These are phyloP conservation scores for Tyto alba DNA, from an alignment of 2,113 vertebrate genomes.

Conservation along the genomic window DNA sequence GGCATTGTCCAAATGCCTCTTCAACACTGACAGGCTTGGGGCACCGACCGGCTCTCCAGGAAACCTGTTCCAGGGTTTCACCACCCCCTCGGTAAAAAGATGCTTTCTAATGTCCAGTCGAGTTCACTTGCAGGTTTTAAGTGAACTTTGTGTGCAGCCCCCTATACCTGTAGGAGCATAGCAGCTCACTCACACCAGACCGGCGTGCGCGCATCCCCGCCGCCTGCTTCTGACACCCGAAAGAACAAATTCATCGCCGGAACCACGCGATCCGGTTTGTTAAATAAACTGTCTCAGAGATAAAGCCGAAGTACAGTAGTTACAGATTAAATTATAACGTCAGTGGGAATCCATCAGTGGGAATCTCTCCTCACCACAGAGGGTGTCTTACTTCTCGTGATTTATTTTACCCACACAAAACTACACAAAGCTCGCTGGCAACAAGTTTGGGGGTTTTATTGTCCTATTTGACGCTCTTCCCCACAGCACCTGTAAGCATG, in stretches of 20 bases:
- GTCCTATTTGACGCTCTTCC: background rate
- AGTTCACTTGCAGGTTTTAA: background rate
- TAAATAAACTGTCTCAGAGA: background rate
- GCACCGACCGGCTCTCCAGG: background rate
- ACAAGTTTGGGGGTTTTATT: background rate
- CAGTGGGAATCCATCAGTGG: background rate
- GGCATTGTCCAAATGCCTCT: background rate
- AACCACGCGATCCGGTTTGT: accelerated
- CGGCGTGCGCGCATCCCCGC: accelerated
- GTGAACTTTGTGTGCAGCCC: background rate
- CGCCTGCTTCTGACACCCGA: background rate
- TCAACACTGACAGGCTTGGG: background rate
- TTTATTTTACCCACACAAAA: background rate
- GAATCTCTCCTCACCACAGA: background rate
- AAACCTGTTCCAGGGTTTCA: background rate
- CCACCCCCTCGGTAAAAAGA: background rate
- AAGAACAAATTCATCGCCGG: background rate
- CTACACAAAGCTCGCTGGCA: background rate
- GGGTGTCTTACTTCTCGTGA: background rate
- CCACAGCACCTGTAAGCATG: background rate
- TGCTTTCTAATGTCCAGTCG: background rate
- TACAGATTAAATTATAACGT: background rate
- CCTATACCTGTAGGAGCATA: background rate
- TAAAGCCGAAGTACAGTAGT: background rate
- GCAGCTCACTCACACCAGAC: background rate